phyloP scores from a whole-genome alignment of 2,113 vertebrate species.

The Pseudolaguvia tuberculata region DNA sequence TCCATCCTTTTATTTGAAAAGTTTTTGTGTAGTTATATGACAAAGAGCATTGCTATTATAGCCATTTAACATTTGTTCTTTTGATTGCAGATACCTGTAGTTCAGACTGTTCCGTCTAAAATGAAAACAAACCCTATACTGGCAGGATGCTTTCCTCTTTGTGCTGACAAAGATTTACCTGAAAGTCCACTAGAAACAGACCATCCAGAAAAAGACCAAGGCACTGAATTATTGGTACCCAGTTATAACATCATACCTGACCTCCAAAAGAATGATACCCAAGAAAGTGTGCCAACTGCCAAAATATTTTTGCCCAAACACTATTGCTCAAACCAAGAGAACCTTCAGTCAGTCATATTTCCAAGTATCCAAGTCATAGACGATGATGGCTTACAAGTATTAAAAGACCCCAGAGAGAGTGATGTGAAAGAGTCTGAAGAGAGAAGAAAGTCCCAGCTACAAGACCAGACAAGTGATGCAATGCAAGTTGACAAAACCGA shows the following conservation, averaged over 20 bases:
- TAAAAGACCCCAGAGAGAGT: background rate
- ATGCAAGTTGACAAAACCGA: background rate
- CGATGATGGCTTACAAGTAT: background rate
- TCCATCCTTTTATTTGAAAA: background rate
- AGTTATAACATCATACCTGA: background rate
- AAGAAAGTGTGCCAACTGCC: background rate
- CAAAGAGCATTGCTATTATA: background rate
- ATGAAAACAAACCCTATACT: conserved; percentile 36
- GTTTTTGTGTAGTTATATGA: background rate
- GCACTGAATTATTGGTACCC: conserved; percentile 1
- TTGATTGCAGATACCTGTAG: conserved; percentile 53
- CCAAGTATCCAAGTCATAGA: background rate
- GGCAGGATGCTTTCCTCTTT: conserved; percentile 45
- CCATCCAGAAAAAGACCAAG: conserved; percentile 12
- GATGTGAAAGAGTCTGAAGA: background rate
- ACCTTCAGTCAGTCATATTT: background rate
- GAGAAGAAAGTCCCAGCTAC: background rate
- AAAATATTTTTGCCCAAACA: conserved; percentile 21
- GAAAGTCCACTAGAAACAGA: conserved; percentile 23
- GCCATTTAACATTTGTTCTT: conserved; percentile 1
- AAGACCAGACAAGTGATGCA: conserved; percentile 9
- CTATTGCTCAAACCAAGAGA: background rate
- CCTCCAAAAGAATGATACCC: background rate
- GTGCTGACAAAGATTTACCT: conserved; percentile 41
- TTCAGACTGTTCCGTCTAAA: conserved; percentile 46